Conservation (phyloP, 2,113 vertebrate genomes). For the Gorilla gorilla region DNA sequence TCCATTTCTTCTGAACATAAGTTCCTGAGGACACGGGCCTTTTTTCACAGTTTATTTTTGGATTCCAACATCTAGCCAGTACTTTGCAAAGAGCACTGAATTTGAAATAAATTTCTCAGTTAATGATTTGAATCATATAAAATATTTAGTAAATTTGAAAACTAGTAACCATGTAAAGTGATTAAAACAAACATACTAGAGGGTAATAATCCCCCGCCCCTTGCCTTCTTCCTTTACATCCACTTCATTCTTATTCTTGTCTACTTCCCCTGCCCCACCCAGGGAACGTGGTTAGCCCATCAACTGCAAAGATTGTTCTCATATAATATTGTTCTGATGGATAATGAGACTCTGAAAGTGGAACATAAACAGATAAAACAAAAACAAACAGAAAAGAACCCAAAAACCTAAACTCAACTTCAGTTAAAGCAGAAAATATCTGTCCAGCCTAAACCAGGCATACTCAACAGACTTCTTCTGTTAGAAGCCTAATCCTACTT, state of each 20-base stretch:
- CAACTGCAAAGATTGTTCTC: not conserved
- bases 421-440: not conserved
- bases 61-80: not conserved
- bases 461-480: not conserved
- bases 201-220: too few relatives aligned
- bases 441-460: not conserved
- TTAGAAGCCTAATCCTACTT: not conserved
- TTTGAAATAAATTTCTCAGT: not conserved
- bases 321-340: not conserved
- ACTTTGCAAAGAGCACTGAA: not conserved
- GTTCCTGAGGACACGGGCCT: too few relatives aligned
- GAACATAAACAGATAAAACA: not conserved
- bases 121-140: not conserved
- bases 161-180: not conserved
- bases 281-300: not conserved
- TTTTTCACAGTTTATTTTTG: not conserved
- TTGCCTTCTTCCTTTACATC: not conserved
- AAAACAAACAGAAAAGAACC: not conserved
- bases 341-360: not conserved
- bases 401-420: not conserved
- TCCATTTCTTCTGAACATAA: not conserved
- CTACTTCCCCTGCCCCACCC: rapidly evolving
- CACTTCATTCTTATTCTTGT: not conserved
- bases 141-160: not conserved
- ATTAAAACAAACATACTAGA: too few relatives aligned